These are phyloP conservation scores for Furcula furcula DNA, from an alignment of 2,888 invertebrate species.

Conservation along the genomic window DNA sequence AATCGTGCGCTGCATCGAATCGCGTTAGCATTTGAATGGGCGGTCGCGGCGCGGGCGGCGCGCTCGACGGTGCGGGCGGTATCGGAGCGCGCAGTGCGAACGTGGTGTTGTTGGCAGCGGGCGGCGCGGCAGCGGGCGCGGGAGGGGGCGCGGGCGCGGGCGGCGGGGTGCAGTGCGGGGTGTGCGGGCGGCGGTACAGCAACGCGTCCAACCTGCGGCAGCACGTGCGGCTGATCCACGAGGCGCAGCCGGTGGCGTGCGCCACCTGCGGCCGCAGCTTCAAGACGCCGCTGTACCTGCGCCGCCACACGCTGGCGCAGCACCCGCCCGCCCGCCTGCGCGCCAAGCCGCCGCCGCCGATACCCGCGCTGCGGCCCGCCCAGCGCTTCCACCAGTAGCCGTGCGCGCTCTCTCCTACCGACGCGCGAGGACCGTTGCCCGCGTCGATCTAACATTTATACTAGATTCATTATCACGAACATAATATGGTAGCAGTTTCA, in stretches of 20 bases:
- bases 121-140: slow-evolving; percentile 41
- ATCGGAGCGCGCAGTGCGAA: slow-evolving; percentile 51
- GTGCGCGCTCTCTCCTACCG: slow-evolving; percentile 30
- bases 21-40: slow-evolving; percentile 18
- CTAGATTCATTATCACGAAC: too few relatives aligned
- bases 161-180: slow-evolving; percentile 81
- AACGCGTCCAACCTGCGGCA: slow-evolving; percentile 88
- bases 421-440: slow-evolving; percentile 19
- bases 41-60: slow-evolving; percentile 13
- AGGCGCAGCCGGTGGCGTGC: slow-evolving; percentile 86
- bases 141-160: slow-evolving; percentile 39
- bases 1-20: background rate
- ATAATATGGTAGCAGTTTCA: too few relatives aligned
- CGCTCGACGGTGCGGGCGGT: slow-evolving; percentile 24
- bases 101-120: slow-evolving; percentile 74
- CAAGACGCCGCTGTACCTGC: slow-evolving; percentile 89
- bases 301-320: slow-evolving; percentile 88
- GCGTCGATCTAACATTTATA: too few relatives aligned
- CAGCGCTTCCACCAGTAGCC: slow-evolving; percentile 50
- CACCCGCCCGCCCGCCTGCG: slow-evolving; percentile 67
- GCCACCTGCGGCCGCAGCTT: slow-evolving; percentile 86
- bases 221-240: slow-evolving; percentile 88
- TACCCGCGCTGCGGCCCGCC: slow-evolving; percentile 60
- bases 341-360: slow-evolving; percentile 58
- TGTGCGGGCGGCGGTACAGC: slow-evolving; percentile 87